Base-by-base conservation (phyloP, 2,888 invertebrate genomes). In the Tachina grossa region DNA sequence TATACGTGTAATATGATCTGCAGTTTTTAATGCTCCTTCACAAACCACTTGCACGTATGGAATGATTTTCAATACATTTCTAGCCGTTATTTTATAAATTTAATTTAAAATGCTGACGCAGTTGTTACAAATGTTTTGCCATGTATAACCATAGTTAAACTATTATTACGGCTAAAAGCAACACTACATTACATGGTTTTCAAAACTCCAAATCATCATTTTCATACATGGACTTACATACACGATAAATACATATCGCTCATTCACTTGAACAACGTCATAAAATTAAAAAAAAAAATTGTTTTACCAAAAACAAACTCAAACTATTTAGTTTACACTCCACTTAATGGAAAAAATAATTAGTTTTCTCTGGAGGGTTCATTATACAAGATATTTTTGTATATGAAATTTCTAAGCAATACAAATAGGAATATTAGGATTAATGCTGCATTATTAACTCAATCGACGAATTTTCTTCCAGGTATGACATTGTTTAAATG, bases 51-150 rank as follows among this genome's bases (percentile, higher is more conserved):
- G 16, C n/a, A 45, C 1, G 49, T 11, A 13, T 63, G 9, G 13
- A 19, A 41, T 1, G 45, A 61, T 63, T 13, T 55, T 19, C 8
- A 79, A 65, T 71, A n/a, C 53, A 10, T 49, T 59, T 68, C 55
- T 19, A 43, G 14, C 9, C 14, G 22, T 49, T 49, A 13, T 65
- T 79, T 57, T 61, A 31, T 9, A 9, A 19, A 31, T 74, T 43
- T 49, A 66, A 51, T 31, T 51, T 59, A 59, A 16, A 74, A 68
- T 75, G 45, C 61, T 55, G 75, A 75, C 19, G 68, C 75, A 69
- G 68, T 61, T 81, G 53, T 69, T 69, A 47, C 61, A 53, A 43
- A 53, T 66, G 31, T 53, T 75, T 80, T 74, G 47, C 55, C 22
- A 47, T 47, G 22, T 14, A 51, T 8, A 51, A 51, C 31, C 57